Evolutionary conservation across 2,113 vertebrate genomes (phyloP).

Genomic region (Girardinichthys multiradiatus): DNA sequence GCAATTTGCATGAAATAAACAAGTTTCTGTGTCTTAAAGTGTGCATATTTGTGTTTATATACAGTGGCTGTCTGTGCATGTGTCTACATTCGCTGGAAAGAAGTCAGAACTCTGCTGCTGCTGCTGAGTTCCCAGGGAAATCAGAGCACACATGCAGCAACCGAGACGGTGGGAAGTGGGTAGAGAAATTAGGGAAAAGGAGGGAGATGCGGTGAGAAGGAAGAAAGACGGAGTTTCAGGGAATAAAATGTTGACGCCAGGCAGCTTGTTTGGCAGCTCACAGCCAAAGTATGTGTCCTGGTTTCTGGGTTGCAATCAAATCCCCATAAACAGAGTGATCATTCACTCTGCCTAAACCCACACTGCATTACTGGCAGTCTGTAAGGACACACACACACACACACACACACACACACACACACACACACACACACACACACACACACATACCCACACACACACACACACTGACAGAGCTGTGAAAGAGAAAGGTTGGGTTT

Average conservation of each 20-base stretch:
- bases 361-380: constrained; percentile 52
- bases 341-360: constrained; percentile 71
- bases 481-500: constrained; percentile 39
- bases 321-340: constrained; percentile 78
- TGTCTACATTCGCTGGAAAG: constrained; percentile 17
- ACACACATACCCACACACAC: no score
- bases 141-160: constrained; percentile 53
- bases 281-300: constrained; percentile 62
- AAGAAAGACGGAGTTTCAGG: constrained; percentile 58
- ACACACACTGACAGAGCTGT: no score
- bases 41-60: background rate
- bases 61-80: background rate
- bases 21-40: constrained; percentile 7
- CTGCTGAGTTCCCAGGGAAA: constrained; percentile 71
- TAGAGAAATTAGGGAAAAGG: constrained; percentile 47
- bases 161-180: constrained; percentile 49
- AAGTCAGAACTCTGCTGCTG: constrained; percentile 27
- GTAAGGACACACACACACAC: constrained; percentile 19
- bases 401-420: no score
- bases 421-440: no score
- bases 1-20: constrained; percentile 51
- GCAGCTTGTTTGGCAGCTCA: constrained; percentile 63
- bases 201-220: constrained; percentile 31
- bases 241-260: constrained; percentile 66
- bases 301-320: constrained; percentile 73